Evolutionary conservation across 64 coral and sea anemone species (phyloP).

Genomic region (Dendrophyllia cribrosa): DNA sequence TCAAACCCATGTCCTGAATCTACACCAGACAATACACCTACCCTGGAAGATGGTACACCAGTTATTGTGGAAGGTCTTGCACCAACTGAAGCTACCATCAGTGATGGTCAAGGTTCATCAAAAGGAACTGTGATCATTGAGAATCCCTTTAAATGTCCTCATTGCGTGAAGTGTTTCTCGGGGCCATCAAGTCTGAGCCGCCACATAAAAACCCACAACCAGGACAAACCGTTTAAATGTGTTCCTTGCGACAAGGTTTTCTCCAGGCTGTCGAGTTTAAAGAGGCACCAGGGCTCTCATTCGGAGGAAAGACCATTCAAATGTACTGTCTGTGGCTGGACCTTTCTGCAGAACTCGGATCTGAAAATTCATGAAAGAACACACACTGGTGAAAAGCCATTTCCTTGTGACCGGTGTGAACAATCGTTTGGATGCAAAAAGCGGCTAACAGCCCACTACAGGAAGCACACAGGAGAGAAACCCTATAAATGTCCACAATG

Average conservation of each 20-base stretch:
- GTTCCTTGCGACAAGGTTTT: constrained; percentile 40
- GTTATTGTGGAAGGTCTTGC: neutral
- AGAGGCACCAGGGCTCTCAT: constrained; percentile 40
- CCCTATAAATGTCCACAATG: constrained; percentile 51
- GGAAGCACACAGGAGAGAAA: constrained; percentile 58
- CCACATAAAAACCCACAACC: constrained; percentile 21
- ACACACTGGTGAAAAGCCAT: constrained; percentile 63
- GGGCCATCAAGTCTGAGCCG: constrained; percentile 39
- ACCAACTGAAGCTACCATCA: neutral
- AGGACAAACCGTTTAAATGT: constrained; percentile 44
- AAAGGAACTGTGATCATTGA: neutral
- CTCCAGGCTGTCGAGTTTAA: constrained; percentile 1
- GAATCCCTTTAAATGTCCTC: constrained; percentile 19
- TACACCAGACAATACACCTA: no score
- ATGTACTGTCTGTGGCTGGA: constrained; percentile 37
- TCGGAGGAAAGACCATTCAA: constrained; percentile 19
- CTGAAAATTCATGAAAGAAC: constrained; percentile 51
- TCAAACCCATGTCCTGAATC: neutral
- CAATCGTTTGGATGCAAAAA: constrained; percentile 38
- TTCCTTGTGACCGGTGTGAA: constrained; percentile 25
- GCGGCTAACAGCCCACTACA: constrained; percentile 14
- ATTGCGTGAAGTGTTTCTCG: constrained; percentile 23
- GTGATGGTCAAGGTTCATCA: neutral
- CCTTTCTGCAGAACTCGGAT: constrained; percentile 32
- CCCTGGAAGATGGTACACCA: neutral